A percentile compares a stretch with the other conserved stretches of the same genome.
Conservation (phyloP, 1,140 invertebrate species). For the Brevipalpus yothersi region DNA sequence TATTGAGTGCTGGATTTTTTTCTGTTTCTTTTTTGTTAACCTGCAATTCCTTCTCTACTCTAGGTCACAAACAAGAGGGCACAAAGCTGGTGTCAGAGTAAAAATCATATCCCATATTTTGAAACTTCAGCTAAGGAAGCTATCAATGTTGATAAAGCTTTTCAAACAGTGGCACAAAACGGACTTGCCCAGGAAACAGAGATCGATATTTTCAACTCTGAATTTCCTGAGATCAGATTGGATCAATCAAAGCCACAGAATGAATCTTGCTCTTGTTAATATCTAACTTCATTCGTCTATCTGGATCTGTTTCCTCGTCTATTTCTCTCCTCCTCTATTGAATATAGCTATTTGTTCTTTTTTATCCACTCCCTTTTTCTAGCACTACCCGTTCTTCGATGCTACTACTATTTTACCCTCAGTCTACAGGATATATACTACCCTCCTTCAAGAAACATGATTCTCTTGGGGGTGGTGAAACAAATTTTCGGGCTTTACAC, state of each 20-base stretch:
- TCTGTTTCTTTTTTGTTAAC: constrained; percentile 10
- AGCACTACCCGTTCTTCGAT: too few relatives aligned
- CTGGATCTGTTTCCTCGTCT: too few relatives aligned
- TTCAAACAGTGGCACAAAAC: constrained; percentile 88
- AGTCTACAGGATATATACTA: too few relatives aligned
- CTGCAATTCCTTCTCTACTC: constrained; percentile 22
- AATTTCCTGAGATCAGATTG: constrained; percentile 52
- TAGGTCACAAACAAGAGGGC: constrained; percentile 65
- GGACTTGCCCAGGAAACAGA: constrained; percentile 66
- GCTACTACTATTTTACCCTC: too few relatives aligned
- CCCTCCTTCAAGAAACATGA: too few relatives aligned
- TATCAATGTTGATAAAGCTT: constrained; percentile 91
- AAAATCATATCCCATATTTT: constrained; percentile 97
- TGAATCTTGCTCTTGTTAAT: constrained; percentile 1
- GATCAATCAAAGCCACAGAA: not conserved
- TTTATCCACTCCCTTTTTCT: too few relatives aligned
- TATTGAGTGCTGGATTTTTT: not conserved
- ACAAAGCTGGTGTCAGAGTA: constrained; percentile 92
- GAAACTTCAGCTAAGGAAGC: constrained; percentile 97
- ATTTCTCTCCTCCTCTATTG: too few relatives aligned
- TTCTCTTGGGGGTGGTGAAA: too few relatives aligned
- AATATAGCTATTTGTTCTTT: too few relatives aligned
- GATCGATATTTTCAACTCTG: constrained; percentile 68
- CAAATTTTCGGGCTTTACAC: too few relatives aligned
- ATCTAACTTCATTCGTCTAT: not conserved